Conservation (phyloP, 2,888 invertebrate genomes). For the Hirtodrosophila trivittata region DNA sequence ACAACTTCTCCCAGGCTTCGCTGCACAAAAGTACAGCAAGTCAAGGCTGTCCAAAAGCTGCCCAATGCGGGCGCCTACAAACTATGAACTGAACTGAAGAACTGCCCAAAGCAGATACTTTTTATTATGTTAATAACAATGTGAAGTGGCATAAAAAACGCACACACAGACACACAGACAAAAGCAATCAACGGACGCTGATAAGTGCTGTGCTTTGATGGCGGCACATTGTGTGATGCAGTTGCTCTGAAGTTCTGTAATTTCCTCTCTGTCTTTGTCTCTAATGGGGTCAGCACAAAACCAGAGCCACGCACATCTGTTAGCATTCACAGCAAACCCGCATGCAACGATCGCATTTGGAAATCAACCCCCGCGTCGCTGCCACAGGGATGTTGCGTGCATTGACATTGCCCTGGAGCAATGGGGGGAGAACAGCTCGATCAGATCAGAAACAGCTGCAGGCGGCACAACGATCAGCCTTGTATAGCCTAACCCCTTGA, state of each 20-base stretch:
- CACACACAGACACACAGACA: slow-evolving; percentile 6
- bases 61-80: slow-evolving; percentile 62
- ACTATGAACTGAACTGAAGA: background rate
- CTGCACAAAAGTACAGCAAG: slow-evolving; percentile 50
- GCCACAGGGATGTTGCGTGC: slow-evolving; percentile 61
- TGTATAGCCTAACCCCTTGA: slow-evolving; percentile 26
- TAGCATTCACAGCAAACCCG: slow-evolving; percentile 61
- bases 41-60: slow-evolving; percentile 24
- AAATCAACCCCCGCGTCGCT: slow-evolving; percentile 73
- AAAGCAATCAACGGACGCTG: slow-evolving; percentile 49
- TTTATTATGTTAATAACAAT: slow-evolving; percentile 50
- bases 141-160: slow-evolving; percentile 45
- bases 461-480: slow-evolving; percentile 28
- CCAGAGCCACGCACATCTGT: slow-evolving; percentile 66
- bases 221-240: slow-evolving; percentile 47
- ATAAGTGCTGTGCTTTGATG: slow-evolving; percentile 47
- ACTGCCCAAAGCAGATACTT: slow-evolving; percentile 58
- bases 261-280: background rate
- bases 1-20: slow-evolving; percentile 31
- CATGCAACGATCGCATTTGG: slow-evolving; percentile 62
- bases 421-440: background rate
- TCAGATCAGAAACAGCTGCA: slow-evolving; percentile 41
- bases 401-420: slow-evolving; percentile 25
- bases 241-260: slow-evolving; percentile 1
- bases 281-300: slow-evolving; percentile 63